phyloP scores from a whole-genome alignment of 2,113 vertebrate genomes.

The Glaucidium brasilianum region DNA sequence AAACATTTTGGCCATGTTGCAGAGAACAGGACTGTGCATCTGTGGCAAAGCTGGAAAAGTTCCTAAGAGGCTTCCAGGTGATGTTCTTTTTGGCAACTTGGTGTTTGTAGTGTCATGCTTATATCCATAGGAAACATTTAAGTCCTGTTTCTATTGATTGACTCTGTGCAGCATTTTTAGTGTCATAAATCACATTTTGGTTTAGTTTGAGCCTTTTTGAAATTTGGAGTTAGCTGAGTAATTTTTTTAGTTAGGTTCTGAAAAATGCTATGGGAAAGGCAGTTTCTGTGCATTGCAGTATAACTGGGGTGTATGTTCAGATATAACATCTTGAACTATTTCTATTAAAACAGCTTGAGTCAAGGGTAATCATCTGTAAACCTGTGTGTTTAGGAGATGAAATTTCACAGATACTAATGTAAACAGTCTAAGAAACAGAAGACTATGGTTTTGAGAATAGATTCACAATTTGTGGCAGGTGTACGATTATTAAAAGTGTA shows the following conservation, averaged over 20 bases:
- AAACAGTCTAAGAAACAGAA: background rate
- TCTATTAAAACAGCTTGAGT: background rate
- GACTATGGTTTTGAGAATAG: background rate
- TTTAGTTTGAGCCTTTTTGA: background rate
- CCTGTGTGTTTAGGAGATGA: background rate
- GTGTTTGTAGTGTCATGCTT: rapidly evolving
- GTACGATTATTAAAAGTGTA: background rate
- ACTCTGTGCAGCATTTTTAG: background rate
- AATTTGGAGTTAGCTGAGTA: background rate
- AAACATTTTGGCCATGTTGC: background rate
- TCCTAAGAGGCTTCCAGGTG: background rate
- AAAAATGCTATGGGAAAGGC: background rate
- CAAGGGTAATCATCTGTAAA: background rate
- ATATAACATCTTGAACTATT: background rate
- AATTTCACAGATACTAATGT: background rate
- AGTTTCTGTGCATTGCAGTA: background rate
- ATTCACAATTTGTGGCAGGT: background rate
- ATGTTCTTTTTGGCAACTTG: background rate
- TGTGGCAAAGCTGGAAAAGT: background rate
- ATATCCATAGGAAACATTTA: background rate
- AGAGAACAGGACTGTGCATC: background rate
- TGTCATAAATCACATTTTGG: background rate
- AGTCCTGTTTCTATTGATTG: background rate
- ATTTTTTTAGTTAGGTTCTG: background rate
- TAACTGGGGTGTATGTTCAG: background rate